phyloP scores from a whole-genome alignment of 1,140 invertebrate genomes.

The Ctenoplectra terminalis region DNA sequence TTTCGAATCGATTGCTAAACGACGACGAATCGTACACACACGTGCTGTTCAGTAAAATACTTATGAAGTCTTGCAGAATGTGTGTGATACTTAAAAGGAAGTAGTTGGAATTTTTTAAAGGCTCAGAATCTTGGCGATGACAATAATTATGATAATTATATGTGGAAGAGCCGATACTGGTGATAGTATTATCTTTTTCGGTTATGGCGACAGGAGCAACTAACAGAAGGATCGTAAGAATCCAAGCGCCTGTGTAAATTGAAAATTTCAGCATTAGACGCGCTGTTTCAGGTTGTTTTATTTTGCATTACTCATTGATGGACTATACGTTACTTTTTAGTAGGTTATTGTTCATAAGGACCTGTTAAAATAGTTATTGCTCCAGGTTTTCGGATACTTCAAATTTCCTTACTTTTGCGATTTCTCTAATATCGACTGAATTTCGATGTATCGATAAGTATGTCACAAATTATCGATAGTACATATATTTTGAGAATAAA shows the following conservation, averaged over 20 bases:
- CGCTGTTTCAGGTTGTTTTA: conserved; percentile 15
- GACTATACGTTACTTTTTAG: background rate
- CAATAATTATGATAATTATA: background rate
- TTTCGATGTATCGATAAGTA: conserved; percentile 5
- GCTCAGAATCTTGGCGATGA: background rate
- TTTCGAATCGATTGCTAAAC: background rate
- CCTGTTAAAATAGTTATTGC: background rate
- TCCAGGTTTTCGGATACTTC: background rate
- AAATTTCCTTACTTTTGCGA: conserved; percentile 1
- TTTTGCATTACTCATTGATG: background rate
- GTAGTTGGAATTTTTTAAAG: background rate
- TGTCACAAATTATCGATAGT: background rate
- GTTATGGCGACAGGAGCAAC: background rate
- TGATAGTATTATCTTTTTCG: background rate
- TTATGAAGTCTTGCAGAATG: background rate
- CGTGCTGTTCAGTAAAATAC: background rate
- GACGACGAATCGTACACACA: background rate
- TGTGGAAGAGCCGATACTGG: background rate
- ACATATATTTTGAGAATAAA: background rate
- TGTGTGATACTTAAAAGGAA: background rate
- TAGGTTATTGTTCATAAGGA: background rate
- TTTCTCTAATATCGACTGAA: background rate
- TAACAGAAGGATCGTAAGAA: conserved; percentile 37
- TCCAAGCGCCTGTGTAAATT: conserved; percentile 28
- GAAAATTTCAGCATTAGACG: conserved; percentile 57